Evolutionary conservation across 1,140 invertebrate species (phyloP), one percentile per base, ranked within the genome.

Genomic region (Hestina assimilis): DNA sequence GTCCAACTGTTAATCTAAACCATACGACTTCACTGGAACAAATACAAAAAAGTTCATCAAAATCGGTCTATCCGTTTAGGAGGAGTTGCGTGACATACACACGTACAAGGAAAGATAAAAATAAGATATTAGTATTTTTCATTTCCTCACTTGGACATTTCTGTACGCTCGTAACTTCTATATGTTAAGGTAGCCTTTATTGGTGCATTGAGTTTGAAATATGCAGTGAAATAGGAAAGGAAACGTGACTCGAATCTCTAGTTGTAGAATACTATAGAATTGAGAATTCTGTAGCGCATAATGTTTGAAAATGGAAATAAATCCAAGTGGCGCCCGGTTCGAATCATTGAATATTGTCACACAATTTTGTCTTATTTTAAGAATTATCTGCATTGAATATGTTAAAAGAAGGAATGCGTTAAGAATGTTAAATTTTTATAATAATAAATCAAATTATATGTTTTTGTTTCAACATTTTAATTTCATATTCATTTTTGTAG

Each of bases 151-250:
- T 8, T 43, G 48, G 47, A 33, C 47, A 59, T 59, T 59, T 59
- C 42, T 33, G 35, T 41, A 8, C 21, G 38, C 53, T 52, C 58
- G 41, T 55, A 26, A 33, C 41, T 57, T 53, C 28, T 42, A 40
- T 46, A 41, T 29, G 19, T 47, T 48, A 48, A 45, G 38, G 57
- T 64, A 66, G 65, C 69, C n/a, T 72, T 77, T 78, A 77, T 78
- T 76, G 70, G 72, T 73, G 73, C 75, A 80, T 51, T 72, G 56
- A 60, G 53, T 75, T 72, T 72, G 72, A 80, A 76, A 78, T 78
- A 80, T 80, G 67, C 66, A 73, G 65, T 69, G 69, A 70, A 80
- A 74, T 71, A 66, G 69, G 20, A 56, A 57, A 57, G 38, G 48
- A 12, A 35, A 65, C 77, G 72, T 80, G 77, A 66, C 67, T 42